Evolutionary conservation across 2,797 vertebrate species (phyloP).

Genomic region (Tenualosa ilisha): DNA sequence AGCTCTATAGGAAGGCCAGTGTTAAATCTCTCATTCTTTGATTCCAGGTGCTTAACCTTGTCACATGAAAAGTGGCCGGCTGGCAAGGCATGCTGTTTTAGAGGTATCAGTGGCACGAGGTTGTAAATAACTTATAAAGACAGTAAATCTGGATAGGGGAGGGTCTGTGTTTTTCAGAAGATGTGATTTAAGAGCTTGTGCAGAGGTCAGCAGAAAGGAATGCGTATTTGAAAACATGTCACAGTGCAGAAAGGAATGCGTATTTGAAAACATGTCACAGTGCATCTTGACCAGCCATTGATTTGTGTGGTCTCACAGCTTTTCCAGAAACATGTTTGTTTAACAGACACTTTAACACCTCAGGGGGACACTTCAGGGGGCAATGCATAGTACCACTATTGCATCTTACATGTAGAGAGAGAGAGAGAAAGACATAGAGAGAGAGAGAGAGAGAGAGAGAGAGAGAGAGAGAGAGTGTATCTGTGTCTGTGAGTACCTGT

Average conservation of each 20-base stretch:
- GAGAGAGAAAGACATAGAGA: too few species aligned
- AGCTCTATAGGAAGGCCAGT: constrained; percentile 18
- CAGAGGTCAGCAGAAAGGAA: background rate
- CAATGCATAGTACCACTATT: background rate
- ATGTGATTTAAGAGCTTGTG: background rate
- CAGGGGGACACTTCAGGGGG: background rate
- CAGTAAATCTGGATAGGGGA: background rate
- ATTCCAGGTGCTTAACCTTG: constrained; percentile 29
- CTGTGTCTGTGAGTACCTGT: background rate
- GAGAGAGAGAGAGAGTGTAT: background rate
- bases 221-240: background rate
- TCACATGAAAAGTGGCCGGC: background rate
- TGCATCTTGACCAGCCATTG: background rate
- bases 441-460: too few species aligned
- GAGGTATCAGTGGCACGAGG: background rate
- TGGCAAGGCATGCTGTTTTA: constrained; percentile 11
- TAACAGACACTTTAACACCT: background rate
- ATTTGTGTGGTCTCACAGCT: background rate
- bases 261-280: background rate
- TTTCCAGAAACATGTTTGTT: background rate
- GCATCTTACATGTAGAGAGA: background rate
- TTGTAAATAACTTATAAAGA: background rate
- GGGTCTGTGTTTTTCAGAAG: background rate
- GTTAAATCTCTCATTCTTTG: constrained; percentile 28
- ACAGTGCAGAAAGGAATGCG: background rate